Evolutionary conservation across 2,113 vertebrate genomes (phyloP).

Genomic region (Alaudala cheleensis): DNA sequence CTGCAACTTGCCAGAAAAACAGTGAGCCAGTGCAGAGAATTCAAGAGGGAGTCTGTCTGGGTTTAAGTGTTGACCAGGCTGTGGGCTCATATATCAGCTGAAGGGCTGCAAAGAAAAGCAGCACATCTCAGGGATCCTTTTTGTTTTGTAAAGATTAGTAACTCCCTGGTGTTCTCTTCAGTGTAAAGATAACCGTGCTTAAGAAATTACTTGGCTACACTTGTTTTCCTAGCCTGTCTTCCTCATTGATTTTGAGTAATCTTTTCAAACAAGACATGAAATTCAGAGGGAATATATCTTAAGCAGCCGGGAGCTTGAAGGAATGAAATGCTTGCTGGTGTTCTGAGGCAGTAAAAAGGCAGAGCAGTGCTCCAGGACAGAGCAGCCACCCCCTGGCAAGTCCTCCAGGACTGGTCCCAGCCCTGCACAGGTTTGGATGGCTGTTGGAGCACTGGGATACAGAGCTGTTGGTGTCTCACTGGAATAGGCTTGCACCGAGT

Average conservation of each 20-base stretch:
- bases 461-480: rapidly evolving
- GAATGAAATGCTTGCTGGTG: background rate
- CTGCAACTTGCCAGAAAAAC: background rate
- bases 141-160: slow-evolving; percentile 50
- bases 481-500: background rate
- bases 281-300: slow-evolving; percentile 20
- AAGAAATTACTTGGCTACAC: slow-evolving; percentile 55
- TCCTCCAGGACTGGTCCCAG: background rate
- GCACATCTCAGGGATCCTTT: background rate
- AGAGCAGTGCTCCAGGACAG: background rate
- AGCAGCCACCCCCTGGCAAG: background rate
- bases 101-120: slow-evolving; percentile 12
- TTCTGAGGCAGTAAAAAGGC: background rate
- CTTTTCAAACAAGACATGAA: slow-evolving; percentile 51
- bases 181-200: background rate
- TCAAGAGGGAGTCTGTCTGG: slow-evolving; percentile 13
- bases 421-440: background rate
- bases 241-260: slow-evolving; percentile 47
- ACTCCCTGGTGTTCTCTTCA: slow-evolving; percentile 19
- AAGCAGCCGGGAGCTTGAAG: background rate
- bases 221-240: slow-evolving; percentile 43
- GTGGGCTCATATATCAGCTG: slow-evolving; percentile 14
- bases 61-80: slow-evolving; percentile 11
- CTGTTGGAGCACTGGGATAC: background rate
- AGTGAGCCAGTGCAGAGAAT: background rate